These are phyloP conservation scores for Dexiosoma caninum DNA, from an alignment of 2,888 invertebrate genomes.

Conservation along the genomic window DNA sequence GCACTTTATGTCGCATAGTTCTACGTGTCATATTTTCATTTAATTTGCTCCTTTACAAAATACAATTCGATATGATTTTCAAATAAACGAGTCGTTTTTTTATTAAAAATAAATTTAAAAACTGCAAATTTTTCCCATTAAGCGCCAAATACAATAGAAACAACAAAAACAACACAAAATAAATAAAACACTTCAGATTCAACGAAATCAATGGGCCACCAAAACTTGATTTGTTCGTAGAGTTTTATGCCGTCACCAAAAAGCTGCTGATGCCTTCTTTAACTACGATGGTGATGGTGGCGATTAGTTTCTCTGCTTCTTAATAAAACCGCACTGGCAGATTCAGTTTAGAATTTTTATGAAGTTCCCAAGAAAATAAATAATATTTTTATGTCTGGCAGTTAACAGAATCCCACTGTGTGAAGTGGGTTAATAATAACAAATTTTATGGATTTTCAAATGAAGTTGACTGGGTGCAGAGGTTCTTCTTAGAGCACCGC, in stretches of 20 bases:
- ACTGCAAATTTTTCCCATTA: constrained; percentile 18
- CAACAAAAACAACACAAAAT: not conserved
- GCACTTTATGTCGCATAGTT: too few species aligned
- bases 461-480: constrained; percentile 38
- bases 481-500: not conserved
- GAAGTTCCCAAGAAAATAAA: constrained; percentile 55
- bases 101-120: too few species aligned
- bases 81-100: too few species aligned
- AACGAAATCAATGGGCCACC: not conserved
- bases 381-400: constrained; percentile 59
- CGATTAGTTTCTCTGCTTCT: constrained; percentile 31
- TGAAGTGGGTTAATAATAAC: constrained; percentile 65
- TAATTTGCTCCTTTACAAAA: too few species aligned
- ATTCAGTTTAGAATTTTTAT: constrained; percentile 31
- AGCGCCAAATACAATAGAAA: too few species aligned
- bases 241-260: constrained; percentile 26
- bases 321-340: constrained; percentile 14
- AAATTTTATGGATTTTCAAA: constrained; percentile 61
- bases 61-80: too few species aligned
- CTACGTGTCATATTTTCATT: too few species aligned
- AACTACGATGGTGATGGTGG: not conserved
- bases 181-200: not conserved
- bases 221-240: constrained; percentile 6
- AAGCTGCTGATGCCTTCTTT: not conserved
- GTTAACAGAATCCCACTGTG: constrained; percentile 65